Conservation (phyloP, 1,140 invertebrate species). For the Orius laevigatus region DNA sequence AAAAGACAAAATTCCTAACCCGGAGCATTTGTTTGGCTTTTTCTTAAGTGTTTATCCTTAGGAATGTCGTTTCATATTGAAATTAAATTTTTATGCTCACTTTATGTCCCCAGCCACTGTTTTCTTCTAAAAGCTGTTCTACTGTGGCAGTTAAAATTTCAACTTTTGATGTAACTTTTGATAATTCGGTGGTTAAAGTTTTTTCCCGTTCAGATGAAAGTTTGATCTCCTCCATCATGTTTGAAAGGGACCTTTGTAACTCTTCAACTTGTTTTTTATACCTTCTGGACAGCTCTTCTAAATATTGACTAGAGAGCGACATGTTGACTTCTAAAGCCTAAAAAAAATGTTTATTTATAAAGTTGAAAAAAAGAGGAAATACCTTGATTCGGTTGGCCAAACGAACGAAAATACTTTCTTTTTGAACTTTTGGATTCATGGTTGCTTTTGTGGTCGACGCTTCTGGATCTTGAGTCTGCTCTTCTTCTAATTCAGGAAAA, state of each 20-base stretch:
- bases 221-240: constrained; percentile 52
- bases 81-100: constrained; percentile 22
- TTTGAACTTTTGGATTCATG: constrained; percentile 43
- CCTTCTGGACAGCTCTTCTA: constrained; percentile 82
- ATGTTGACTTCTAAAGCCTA: constrained; percentile 87
- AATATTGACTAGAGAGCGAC: constrained; percentile 84
- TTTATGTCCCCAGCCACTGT: constrained; percentile 42
- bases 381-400: constrained; percentile 91
- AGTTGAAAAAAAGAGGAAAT: constrained; percentile 9
- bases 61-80: neutral
- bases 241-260: constrained; percentile 61
- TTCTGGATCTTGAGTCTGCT: constrained; percentile 26
- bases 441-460: constrained; percentile 21
- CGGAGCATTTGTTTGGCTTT: too few species aligned
- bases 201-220: constrained; percentile 49
- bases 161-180: constrained; percentile 34
- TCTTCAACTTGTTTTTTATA: constrained; percentile 96
- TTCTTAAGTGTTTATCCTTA: too few species aligned
- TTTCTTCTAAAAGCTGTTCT: constrained; percentile 40
- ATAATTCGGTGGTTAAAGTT: constrained; percentile 39
- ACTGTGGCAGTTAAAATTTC: constrained; percentile 35
- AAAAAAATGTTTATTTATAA: constrained; percentile 28
- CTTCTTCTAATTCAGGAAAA: constrained; percentile 32
- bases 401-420: constrained; percentile 89
- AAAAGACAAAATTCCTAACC: too few species aligned